A percentile compares a stretch with the other conserved stretches of the same genome.
Evolutionary conservation across 2,113 vertebrate species (phyloP).

Genomic region (Euleptes europaea): DNA sequence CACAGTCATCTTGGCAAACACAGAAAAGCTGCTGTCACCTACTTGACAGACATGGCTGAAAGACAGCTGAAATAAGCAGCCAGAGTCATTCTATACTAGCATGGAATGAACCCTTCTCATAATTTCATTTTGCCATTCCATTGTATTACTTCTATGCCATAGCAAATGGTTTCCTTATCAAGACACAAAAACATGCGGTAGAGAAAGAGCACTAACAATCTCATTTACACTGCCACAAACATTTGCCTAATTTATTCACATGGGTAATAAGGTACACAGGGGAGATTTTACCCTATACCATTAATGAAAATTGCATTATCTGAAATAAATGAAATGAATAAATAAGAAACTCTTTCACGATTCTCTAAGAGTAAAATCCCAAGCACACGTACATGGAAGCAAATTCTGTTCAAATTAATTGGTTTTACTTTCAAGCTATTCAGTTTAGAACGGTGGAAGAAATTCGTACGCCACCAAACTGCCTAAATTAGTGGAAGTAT

Average conservation of each 20-base stretch:
- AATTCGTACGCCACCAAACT: background rate
- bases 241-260: rapidly evolving
- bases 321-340: background rate
- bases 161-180: constrained; percentile 41
- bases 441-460: background rate
- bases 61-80: constrained; percentile 65
- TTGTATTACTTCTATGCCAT: constrained; percentile 59
- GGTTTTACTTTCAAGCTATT: background rate
- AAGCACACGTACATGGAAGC: background rate
- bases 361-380: background rate
- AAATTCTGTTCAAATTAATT: background rate
- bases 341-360: background rate
- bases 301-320: background rate
- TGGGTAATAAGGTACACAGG: constrained; percentile 12
- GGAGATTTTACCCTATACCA: constrained; percentile 2
- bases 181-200: constrained; percentile 50
- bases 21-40: constrained; percentile 69
- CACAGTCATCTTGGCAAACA: constrained; percentile 54
- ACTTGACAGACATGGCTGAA: constrained; percentile 58
- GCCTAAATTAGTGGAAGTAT: background rate
- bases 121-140: constrained; percentile 64
- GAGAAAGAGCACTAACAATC: constrained; percentile 27
- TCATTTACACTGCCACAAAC: constrained; percentile 29
- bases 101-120: constrained; percentile 63
- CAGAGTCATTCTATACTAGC: constrained; percentile 59